Conservation (phyloP, 2,113 vertebrate species). For the Oostethus manadensis region DNA sequence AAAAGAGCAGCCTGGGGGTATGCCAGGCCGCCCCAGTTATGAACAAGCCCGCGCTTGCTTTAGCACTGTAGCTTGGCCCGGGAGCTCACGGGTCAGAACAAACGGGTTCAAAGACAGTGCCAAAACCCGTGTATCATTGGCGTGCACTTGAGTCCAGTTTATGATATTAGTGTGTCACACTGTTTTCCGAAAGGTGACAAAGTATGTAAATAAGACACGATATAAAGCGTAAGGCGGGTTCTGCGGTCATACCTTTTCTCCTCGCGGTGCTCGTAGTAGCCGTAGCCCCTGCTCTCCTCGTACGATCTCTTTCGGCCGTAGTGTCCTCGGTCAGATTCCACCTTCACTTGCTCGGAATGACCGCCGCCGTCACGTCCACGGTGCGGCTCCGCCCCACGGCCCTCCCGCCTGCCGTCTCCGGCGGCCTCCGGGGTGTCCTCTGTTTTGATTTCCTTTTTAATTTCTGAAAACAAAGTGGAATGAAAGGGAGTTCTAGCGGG, state of each 20-base stretch:
- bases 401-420: conserved; percentile 33
- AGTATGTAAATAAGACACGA: not conserved
- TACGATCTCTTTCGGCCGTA: conserved; percentile 77
- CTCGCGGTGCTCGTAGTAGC: conserved; percentile 82
- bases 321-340: conserved; percentile 46
- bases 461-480: conserved; percentile 19
- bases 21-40: conserved; percentile 65
- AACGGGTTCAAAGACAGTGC: conserved; percentile 63
- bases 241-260: conserved; percentile 73
- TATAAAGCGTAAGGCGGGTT: too few relatives aligned
- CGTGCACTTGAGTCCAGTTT: too few relatives aligned
- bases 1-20: conserved; percentile 55
- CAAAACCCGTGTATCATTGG: not conserved
- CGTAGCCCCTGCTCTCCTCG: conserved; percentile 74
- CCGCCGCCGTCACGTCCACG: conserved; percentile 1
- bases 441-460: conserved; percentile 50
- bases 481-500: not conserved
- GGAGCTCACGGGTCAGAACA: conserved; percentile 47
- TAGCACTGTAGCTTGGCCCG: conserved; percentile 67
- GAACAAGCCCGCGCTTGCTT: conserved; percentile 54
- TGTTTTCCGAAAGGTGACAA: too few relatives aligned
- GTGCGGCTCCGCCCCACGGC: conserved; percentile 1
- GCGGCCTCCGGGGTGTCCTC: conserved; percentile 54
- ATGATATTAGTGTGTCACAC: too few relatives aligned
- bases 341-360: conserved; percentile 44